Evolutionary conservation across 2,113 vertebrate genomes (phyloP).

Genomic region (Mesocricetus auratus): DNA sequence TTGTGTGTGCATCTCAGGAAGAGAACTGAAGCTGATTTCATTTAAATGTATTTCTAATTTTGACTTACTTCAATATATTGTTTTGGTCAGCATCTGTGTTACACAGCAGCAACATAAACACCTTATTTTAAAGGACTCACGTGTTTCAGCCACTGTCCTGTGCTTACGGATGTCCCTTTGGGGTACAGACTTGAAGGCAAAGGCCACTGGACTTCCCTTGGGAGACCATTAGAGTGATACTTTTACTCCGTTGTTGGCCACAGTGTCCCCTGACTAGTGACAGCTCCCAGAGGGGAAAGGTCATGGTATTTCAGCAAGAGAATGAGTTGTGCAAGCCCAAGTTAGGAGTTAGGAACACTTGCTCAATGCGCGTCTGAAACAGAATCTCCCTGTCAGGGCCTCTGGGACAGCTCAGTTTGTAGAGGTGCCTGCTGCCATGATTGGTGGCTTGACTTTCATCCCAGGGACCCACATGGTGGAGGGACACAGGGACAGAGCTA

Average conservation of each 20-base stretch:
- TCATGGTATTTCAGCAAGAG: slow-evolving; percentile 8
- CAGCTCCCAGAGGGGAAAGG: slow-evolving; percentile 31
- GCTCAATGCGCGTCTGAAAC: neutral
- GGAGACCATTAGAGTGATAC: slow-evolving; percentile 46
- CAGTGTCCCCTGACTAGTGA: neutral
- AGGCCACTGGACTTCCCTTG: slow-evolving; percentile 35
- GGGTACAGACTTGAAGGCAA: neutral
- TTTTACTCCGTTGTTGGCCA: neutral
- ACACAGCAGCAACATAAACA: neutral
- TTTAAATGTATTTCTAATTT: slow-evolving; percentile 50
- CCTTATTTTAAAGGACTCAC: slow-evolving; percentile 43
- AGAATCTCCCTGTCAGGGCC: neutral
- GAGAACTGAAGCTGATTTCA: neutral
- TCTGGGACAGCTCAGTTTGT: neutral
- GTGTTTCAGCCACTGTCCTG: neutral
- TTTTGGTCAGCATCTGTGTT: slow-evolving; percentile 20
- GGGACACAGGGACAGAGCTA: neutral
- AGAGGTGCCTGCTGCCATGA: neutral
- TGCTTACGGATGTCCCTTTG: slow-evolving; percentile 15
- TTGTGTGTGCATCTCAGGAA: slow-evolving; percentile 60
- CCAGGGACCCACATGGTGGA: neutral
- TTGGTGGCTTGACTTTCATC: neutral
- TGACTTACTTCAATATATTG: slow-evolving; percentile 54
- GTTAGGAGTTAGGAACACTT: slow-evolving; percentile 47
- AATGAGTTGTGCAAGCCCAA: slow-evolving; percentile 39